Evolutionary conservation across 2,888 invertebrate species (phyloP).

Genomic region (Brachynemurus nebulosus): DNA sequence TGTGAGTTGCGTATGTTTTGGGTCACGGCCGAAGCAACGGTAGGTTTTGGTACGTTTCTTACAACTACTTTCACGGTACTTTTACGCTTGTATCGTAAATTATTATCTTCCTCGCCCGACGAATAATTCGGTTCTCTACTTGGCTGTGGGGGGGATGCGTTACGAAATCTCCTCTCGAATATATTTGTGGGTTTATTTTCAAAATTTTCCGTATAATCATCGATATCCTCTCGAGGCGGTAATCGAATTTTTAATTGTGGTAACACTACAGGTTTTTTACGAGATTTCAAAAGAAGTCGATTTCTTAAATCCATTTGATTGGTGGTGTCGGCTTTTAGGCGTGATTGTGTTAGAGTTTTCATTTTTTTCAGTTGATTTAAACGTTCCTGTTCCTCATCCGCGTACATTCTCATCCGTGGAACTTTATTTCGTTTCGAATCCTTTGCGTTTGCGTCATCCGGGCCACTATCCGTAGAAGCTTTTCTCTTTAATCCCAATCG

Average conservation of each 20-base stretch:
- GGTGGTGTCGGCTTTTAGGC: not conserved
- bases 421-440: constrained; percentile 40
- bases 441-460: constrained; percentile 31
- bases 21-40: constrained; percentile 28
- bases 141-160: too few species aligned
- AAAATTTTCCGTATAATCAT: too few species aligned
- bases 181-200: too few species aligned
- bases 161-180: too few species aligned
- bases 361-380: constrained; percentile 25
- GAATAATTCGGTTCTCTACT: too few species aligned
- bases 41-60: constrained; percentile 24
- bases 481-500: constrained; percentile 14
- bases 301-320: not conserved
- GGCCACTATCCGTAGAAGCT: constrained; percentile 28
- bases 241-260: too few species aligned
- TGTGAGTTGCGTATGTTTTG: too few species aligned
- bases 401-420: constrained; percentile 73
- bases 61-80: constrained; percentile 31
- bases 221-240: too few species aligned
- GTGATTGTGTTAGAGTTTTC: constrained; percentile 5
- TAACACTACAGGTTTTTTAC: too few species aligned
- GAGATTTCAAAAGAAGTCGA: too few species aligned
- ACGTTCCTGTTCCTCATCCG: constrained; percentile 70
- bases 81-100: constrained; percentile 22
- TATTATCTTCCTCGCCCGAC: constrained; percentile 16